phyloP scores from a whole-genome alignment of 2,888 invertebrate species.

The Acanthosoma haemorrhoidale region DNA sequence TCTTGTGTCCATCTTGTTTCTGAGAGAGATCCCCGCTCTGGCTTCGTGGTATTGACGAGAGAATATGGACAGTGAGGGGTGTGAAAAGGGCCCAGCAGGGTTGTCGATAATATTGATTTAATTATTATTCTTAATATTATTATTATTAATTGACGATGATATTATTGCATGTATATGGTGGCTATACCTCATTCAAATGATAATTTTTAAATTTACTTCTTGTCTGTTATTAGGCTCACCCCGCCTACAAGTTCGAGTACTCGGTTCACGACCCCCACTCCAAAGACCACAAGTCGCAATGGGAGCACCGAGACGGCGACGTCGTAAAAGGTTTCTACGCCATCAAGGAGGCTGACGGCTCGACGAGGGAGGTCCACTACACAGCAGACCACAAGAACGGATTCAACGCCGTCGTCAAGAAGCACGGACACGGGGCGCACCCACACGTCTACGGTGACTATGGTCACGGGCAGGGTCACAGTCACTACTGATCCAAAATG shows the following conservation, averaged over 20 bases:
- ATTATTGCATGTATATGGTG: too few species aligned
- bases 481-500: not conserved
- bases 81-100: too few species aligned
- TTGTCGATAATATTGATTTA: too few species aligned
- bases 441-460: not conserved
- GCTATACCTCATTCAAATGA: too few species aligned
- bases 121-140: too few species aligned
- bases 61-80: too few species aligned
- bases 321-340: not conserved
- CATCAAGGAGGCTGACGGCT: not conserved
- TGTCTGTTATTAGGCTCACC: not conserved
- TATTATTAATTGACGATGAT: too few species aligned
- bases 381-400: not conserved
- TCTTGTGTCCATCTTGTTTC: too few species aligned
- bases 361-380: not conserved
- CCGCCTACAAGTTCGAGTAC: not conserved
- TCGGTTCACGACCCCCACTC: not conserved
- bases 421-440: not conserved
- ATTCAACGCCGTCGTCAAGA: not conserved
- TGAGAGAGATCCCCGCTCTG: too few species aligned
- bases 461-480: not conserved
- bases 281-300: not conserved
- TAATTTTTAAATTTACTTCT: too few species aligned
- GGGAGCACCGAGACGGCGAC: conserved; percentile 1
- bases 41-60: too few species aligned